Percentiles rank a stretch among this genome's conserved stretches.
Evolutionary conservation across 2,113 vertebrate species (phyloP).

Genomic region (Upupa epops): DNA sequence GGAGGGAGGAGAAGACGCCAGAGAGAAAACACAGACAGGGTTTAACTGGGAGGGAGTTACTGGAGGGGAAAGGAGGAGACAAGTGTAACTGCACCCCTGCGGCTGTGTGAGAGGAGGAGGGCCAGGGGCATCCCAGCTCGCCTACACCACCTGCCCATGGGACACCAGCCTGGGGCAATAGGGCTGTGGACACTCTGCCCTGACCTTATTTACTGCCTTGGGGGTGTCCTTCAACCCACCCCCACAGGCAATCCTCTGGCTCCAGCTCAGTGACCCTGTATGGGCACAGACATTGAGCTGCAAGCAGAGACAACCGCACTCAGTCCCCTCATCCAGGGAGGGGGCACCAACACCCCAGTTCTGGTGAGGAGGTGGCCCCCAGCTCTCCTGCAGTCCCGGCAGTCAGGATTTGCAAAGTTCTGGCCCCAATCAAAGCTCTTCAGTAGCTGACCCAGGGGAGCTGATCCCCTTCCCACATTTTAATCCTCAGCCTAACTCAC

Average conservation of each 20-base stretch:
- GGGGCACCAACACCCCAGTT: neutral
- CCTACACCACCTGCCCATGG: rapidly evolving
- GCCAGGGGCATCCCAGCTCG: neutral
- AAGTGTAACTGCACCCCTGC: neutral
- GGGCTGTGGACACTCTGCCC: rapidly evolving
- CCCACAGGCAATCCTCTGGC: neutral
- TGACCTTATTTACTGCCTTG: neutral
- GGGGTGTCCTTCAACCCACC: neutral
- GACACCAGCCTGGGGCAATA: rapidly evolving
- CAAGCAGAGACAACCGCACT: neutral
- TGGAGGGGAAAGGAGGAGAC: neutral
- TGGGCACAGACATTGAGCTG: neutral
- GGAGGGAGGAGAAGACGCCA: neutral
- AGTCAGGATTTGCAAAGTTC: neutral
- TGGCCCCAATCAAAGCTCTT: neutral
- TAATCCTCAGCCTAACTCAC: conserved; percentile 13
- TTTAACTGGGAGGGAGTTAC: neutral
- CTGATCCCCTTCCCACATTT: neutral
- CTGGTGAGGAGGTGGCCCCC: neutral
- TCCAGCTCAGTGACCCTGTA: neutral
- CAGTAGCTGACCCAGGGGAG: neutral
- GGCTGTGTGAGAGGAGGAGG: neutral
- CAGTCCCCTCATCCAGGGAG: neutral
- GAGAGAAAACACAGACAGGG: neutral
- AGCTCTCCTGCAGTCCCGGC: neutral